A percentile compares a stretch with the other conserved stretches of the same genome.
These are phyloP conservation scores for Lucinisca nassula DNA, from an alignment of 2,888 invertebrate species.

Conservation along the genomic window DNA sequence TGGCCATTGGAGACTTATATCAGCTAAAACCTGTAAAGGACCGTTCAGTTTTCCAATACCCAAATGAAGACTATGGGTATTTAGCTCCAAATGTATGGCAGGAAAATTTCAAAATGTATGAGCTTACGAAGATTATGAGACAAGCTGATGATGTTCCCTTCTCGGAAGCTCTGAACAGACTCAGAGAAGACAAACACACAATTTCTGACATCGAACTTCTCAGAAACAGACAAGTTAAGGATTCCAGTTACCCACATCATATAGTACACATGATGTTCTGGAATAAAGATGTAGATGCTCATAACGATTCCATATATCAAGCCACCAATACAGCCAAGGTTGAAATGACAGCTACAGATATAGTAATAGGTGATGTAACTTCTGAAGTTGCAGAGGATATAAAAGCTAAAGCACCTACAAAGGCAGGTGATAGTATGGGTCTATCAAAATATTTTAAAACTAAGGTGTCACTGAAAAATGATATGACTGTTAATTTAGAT, in stretches of 20 bases:
- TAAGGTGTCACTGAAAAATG: constrained; percentile 30
- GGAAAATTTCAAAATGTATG: constrained; percentile 19
- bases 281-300: constrained; percentile 22
- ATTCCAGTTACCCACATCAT: constrained; percentile 21
- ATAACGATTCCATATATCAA: constrained; percentile 25
- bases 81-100: constrained; percentile 12
- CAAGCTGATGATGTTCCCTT: neutral
- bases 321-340: neutral
- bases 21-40: constrained; percentile 14
- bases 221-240: neutral
- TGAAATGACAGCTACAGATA: constrained; percentile 20
- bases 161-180: neutral
- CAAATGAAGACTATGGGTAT: neutral
- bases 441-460: constrained; percentile 13
- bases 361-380: constrained; percentile 43
- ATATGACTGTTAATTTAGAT: constrained; percentile 53
- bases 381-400: constrained; percentile 28
- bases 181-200: neutral
- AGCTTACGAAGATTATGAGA: constrained; percentile 26
- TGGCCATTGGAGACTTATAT: constrained; percentile 19
- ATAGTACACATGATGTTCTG: constrained; percentile 30
- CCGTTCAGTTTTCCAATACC: neutral
- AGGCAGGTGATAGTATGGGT: constrained; percentile 34
- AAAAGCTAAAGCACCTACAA: constrained; percentile 13
- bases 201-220: neutral